These are phyloP conservation scores for Caradrina kadenii DNA, from an alignment of 2,888 invertebrate genomes.

Conservation along the genomic window DNA sequence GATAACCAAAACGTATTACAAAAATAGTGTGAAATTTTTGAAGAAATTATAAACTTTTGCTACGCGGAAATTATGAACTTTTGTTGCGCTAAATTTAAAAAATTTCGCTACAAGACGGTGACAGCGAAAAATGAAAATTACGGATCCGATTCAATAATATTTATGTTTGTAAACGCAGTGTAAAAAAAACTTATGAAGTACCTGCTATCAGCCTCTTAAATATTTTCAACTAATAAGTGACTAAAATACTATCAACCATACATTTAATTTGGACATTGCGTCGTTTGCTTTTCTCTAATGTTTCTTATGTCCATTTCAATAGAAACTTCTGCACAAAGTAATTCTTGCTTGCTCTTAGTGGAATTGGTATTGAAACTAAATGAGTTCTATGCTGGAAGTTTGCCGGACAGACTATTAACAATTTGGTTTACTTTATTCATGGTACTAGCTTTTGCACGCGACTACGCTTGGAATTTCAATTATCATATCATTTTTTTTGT, in stretches of 20 bases:
- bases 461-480: too few species aligned
- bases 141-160: too few species aligned
- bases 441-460: too few species aligned
- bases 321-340: slow-evolving; percentile 8
- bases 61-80: background rate
- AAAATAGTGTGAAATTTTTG: background rate
- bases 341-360: slow-evolving; percentile 25
- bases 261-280: background rate
- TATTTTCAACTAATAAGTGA: background rate
- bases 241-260: background rate
- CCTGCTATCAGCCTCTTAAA: too few species aligned
- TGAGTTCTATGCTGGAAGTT: slow-evolving; percentile 10
- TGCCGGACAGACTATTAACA: background rate
- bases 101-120: too few species aligned
- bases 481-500: too few species aligned
- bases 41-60: background rate
- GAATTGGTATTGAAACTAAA: slow-evolving; percentile 14
- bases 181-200: too few species aligned
- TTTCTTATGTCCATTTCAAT: slow-evolving; percentile 4
- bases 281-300: background rate
- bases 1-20: background rate
- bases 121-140: too few species aligned
- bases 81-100: too few species aligned
- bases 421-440: background rate
- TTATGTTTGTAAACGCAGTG: too few species aligned